phyloP scores from a whole-genome alignment of 2,113 vertebrate genomes.

The Ovis aries region DNA sequence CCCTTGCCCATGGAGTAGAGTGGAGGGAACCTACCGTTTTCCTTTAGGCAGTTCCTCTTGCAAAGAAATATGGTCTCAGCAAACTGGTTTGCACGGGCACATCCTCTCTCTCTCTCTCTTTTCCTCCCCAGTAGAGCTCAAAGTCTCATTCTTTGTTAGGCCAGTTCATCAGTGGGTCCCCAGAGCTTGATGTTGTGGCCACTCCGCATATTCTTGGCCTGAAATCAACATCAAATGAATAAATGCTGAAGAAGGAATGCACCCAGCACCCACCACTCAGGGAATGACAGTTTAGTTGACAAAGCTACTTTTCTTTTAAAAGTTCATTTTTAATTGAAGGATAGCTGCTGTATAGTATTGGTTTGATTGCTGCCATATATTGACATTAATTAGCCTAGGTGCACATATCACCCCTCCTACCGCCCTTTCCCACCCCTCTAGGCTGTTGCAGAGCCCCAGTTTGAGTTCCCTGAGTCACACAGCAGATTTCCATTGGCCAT shows the following conservation, averaged over 20 bases:
- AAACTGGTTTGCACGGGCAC: neutral
- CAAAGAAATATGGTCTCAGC: neutral
- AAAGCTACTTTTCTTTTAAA: neutral
- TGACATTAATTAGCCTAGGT: neutral
- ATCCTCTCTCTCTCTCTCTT: neutral
- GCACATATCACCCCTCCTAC: neutral
- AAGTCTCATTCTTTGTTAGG: neutral
- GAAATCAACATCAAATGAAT: neutral
- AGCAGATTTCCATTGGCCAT: neutral
- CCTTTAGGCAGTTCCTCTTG: neutral
- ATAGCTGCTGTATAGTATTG: neutral
- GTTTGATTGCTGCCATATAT: neutral
- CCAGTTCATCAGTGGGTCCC: neutral
- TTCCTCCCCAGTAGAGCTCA: neutral
- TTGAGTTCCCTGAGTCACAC: neutral
- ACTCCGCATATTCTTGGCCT: neutral
- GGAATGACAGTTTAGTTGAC: neutral
- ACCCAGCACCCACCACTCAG: neutral
- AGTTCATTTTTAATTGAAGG: neutral
- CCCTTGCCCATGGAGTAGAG: neutral
- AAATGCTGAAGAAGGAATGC: neutral
- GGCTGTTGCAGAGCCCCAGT: neutral
- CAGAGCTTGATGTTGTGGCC: neutral
- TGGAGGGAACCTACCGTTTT: neutral
- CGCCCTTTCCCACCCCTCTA: neutral